phyloP scores from a whole-genome alignment of 2,113 vertebrate species.

The Tetrao urogallus region DNA sequence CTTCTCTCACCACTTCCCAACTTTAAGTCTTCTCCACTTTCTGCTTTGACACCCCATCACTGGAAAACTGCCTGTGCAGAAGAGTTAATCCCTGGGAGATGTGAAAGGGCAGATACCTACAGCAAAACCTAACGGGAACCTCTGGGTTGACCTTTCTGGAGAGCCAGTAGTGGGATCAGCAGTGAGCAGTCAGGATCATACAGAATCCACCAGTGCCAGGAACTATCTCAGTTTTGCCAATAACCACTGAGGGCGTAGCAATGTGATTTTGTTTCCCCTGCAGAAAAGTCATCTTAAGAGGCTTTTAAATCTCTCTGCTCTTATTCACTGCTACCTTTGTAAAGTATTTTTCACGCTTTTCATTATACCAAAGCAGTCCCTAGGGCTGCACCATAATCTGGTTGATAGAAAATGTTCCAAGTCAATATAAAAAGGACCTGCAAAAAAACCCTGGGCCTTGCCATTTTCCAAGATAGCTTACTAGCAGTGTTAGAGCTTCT shows the following conservation, averaged over 20 bases:
- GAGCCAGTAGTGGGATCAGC: neutral
- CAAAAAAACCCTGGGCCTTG: neutral
- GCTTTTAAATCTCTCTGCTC: neutral
- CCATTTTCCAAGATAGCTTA: neutral
- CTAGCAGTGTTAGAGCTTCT: neutral
- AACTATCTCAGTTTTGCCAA: neutral
- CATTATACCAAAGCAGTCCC: neutral
- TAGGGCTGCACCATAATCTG: neutral
- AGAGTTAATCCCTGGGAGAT: neutral
- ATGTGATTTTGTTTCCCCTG: neutral
- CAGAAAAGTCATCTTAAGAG: neutral
- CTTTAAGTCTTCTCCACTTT: neutral
- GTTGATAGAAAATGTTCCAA: neutral
- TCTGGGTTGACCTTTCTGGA: neutral
- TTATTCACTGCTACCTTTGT: neutral
- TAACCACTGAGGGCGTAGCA: neutral
- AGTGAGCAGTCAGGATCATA: accelerated
- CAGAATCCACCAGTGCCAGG: neutral
- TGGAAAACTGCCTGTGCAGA: neutral
- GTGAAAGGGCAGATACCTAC: neutral
- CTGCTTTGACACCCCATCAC: neutral
- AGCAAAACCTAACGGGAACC: neutral
- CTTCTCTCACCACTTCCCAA: neutral
- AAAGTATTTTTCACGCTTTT: neutral
- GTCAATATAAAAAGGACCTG: constrained; percentile 7